These are phyloP conservation scores for Leptura quadrifasciata DNA, from an alignment of 2,888 invertebrate genomes.

Conservation along the genomic window DNA sequence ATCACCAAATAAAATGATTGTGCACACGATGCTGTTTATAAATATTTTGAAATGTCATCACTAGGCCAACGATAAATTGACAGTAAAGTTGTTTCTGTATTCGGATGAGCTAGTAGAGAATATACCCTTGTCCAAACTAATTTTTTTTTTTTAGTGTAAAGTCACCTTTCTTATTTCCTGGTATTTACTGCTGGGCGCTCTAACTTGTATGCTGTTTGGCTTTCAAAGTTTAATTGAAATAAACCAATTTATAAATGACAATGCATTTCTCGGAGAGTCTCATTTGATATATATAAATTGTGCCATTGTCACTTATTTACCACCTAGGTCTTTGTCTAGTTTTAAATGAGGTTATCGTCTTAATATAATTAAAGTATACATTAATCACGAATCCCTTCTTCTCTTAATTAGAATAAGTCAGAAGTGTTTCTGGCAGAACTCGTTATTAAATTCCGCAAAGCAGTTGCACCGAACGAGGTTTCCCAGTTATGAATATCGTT, in stretches of 20 bases:
- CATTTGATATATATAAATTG: background rate
- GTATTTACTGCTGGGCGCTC: no score
- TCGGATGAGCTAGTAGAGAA: no score
- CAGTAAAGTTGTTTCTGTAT: no score
- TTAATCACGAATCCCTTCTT: constrained; percentile 39
- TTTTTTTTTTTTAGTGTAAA: no score
- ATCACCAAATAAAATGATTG: no score
- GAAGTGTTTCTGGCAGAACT: constrained; percentile 33
- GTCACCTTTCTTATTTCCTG: no score
- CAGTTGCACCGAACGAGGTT: constrained; percentile 26
- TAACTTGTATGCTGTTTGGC: no score
- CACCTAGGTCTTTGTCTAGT: constrained; percentile 7
- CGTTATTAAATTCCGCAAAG: constrained; percentile 39
- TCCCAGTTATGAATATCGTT: constrained; percentile 32
- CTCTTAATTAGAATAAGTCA: constrained; percentile 42
- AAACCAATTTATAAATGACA: background rate
- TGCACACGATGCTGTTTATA: no score
- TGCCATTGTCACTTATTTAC: background rate
- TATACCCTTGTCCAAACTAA: no score
- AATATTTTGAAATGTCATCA: no score
- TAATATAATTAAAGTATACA: constrained; percentile 31
- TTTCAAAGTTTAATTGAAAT: background rate
- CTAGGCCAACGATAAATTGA: no score
- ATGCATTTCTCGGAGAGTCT: background rate
- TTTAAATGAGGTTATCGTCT: constrained; percentile 14